Conservation (phyloP, 2,113 vertebrate species). For the Isurus oxyrinchus region DNA sequence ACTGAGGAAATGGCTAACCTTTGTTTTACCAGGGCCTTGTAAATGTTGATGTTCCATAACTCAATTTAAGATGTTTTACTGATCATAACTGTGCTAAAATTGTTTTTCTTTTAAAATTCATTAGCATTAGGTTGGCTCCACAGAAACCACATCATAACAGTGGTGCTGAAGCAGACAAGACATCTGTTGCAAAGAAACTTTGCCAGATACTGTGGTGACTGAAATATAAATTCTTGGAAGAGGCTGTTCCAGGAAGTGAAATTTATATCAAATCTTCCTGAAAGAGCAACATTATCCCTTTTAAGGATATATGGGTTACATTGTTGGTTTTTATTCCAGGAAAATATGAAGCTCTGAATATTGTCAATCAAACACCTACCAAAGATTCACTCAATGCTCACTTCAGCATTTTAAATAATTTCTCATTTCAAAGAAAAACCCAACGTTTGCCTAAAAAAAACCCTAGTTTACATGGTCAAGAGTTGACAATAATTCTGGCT, state of each 20-base stretch:
- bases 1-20: background rate
- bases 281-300: background rate
- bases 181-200: background rate
- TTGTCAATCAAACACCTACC: background rate
- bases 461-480: background rate
- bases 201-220: background rate
- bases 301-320: background rate
- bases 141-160: background rate
- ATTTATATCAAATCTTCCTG: background rate
- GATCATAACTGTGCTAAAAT: background rate
- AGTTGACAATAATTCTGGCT: background rate
- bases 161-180: background rate
- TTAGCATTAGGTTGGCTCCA: background rate
- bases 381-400: background rate
- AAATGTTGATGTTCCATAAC: background rate
- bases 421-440: background rate
- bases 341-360: background rate
- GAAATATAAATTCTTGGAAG: conserved; percentile 21
- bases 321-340: background rate
- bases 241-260: background rate
- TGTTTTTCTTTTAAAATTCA: background rate
- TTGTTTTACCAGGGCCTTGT: background rate
- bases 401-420: background rate
- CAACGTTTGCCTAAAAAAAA: background rate
- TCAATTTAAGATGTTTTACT: background rate